Base-by-base conservation (phyloP, 2,888 invertebrate genomes). In the Cephus pulcher region DNA sequence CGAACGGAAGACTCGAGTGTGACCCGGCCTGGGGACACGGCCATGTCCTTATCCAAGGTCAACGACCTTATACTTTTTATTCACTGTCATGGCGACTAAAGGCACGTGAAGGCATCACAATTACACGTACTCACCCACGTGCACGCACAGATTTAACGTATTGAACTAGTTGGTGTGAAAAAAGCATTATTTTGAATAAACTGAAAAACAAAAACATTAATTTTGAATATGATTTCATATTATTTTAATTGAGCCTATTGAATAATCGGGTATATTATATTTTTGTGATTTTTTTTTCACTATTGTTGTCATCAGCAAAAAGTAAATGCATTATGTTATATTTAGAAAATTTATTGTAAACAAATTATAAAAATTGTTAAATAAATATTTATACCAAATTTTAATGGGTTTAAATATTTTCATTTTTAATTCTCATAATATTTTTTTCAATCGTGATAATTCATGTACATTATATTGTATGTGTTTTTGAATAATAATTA, bases 21-120 rank as follows among this genome's bases (percentile, higher is more conserved):
- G 89, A 89, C 89, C 89, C 89, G 89, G 89, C 88, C 89, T 89
- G 88, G 89, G 89, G 89, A 89, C 88, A 88, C 86, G 87, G 85
- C 87, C 85, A 84, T 85, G 87, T 88, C 88, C 88, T 89, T 87
- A 86, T 79, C 84, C 86, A 88, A 89, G 87, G 89, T 89, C 89
- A 87, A 88, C 85, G 89, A 84, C 87, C 89, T 82, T 75, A 69
- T 75, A 33, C 30, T 30, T 32, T 33, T 33, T 30, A 33, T 33
- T 32, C 71, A 33, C 12, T 71, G 71, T 30, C 33, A 32, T 11
- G 71, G 71, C 71, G 40, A 23, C 6, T 23, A 6, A 23, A 40
- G 15, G 23, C 40, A 23, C 23, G 23, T 0, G 40, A 40, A 40
- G 23, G 6, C 23, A 23, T 15, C 2, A 23, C 40, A 40, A 15